phyloP scores from a whole-genome alignment of 1,140 invertebrate species.

The Philopotamus ludificatus region DNA sequence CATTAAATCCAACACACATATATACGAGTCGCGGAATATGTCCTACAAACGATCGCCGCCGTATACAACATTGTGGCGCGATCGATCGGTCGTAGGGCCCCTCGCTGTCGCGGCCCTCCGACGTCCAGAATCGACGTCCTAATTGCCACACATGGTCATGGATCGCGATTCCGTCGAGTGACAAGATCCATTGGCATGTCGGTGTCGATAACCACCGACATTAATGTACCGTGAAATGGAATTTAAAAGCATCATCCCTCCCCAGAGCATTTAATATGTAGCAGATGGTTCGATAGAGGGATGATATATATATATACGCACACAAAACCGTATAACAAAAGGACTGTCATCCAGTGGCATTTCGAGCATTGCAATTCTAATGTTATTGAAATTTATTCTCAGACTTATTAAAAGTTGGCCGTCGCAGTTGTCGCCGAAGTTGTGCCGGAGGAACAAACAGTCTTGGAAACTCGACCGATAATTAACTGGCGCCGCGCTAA shows the following conservation, averaged over 20 bases:
- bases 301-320: neutral
- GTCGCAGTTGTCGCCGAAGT: neutral
- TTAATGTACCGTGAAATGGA: constrained; percentile 32
- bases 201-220: constrained; percentile 7
- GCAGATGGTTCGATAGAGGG: constrained; percentile 30
- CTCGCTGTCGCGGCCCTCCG: too few species aligned
- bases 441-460: too few species aligned
- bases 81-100: neutral
- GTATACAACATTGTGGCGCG: too few species aligned
- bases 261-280: constrained; percentile 11
- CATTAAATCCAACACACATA: neutral
- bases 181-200: constrained; percentile 10
- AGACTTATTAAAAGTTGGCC: neutral
- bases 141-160: neutral
- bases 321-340: neutral
- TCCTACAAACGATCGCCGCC: neutral
- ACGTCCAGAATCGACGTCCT: neutral
- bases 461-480: too few species aligned
- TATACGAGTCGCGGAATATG: neutral
- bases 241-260: constrained; percentile 18
- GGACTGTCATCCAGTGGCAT: constrained; percentile 6
- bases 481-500: too few species aligned
- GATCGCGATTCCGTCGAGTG: neutral
- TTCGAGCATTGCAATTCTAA: constrained; percentile 1
- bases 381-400: constrained; percentile 12